phyloP scores from a whole-genome alignment of 2,113 vertebrate species.

The Lepisosteus oculatus region DNA sequence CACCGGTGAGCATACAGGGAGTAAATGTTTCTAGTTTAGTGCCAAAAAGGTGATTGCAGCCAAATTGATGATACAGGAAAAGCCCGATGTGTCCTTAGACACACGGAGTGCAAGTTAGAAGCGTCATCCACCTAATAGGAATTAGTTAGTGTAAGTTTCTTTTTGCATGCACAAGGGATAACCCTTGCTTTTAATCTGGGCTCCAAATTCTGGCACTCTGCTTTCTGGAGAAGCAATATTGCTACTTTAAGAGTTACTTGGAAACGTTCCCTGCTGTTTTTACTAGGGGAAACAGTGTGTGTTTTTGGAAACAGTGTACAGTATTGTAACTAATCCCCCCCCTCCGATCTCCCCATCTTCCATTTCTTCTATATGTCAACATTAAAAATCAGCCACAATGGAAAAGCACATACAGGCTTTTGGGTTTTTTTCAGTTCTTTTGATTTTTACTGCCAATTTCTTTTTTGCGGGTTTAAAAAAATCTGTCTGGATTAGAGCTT shows the following conservation, averaged over 20 bases:
- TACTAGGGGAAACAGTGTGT: slow-evolving; percentile 66
- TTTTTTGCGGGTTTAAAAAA: slow-evolving; percentile 34
- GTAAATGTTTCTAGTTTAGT: too few relatives aligned
- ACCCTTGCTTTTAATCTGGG: slow-evolving; percentile 22
- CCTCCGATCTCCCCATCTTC: slow-evolving; percentile 26
- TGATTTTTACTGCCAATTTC: slow-evolving; percentile 46
- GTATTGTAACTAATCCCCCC: slow-evolving; percentile 48
- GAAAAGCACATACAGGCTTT: slow-evolving; percentile 22
- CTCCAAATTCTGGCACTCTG: slow-evolving; percentile 21
- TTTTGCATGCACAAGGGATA: slow-evolving; percentile 13
- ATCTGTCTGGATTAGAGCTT: slow-evolving; percentile 29
- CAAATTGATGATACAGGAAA: too few relatives aligned
- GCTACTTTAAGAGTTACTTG: slow-evolving; percentile 62
- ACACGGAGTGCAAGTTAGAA: slow-evolving; percentile 14
- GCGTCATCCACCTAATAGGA: slow-evolving; percentile 2
- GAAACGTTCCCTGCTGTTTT: slow-evolving; percentile 68
- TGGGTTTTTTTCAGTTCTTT: slow-evolving; percentile 41
- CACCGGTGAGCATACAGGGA: too few relatives aligned
- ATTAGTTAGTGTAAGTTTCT: slow-evolving; percentile 23
- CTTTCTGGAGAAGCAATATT: slow-evolving; percentile 51
- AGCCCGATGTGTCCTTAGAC: slow-evolving; percentile 13
- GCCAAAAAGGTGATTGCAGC: too few relatives aligned
- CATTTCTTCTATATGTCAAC: slow-evolving; percentile 14
- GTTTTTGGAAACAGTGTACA: slow-evolving; percentile 47
- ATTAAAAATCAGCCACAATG: slow-evolving; percentile 11